phyloP scores from a whole-genome alignment of 1,140 invertebrate genomes.

The Lycorma delicatula region DNA sequence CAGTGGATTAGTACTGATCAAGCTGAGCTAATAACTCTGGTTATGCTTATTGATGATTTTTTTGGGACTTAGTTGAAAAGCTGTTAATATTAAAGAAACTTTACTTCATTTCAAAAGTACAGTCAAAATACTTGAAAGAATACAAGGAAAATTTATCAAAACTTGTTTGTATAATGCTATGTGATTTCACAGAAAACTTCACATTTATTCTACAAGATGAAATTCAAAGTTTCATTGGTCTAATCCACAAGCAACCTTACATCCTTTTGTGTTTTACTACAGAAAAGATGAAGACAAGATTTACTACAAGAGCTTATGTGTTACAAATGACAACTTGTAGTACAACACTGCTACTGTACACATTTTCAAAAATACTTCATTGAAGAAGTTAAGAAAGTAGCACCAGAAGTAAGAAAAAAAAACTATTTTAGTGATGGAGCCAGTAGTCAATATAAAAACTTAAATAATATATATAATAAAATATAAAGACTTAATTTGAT shows the following conservation, averaged over 20 bases:
- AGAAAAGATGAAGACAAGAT: background rate
- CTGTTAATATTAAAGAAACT: slow-evolving; percentile 10
- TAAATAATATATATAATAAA: slow-evolving; percentile 13
- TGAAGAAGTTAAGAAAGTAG: slow-evolving; percentile 9
- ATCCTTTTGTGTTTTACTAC: slow-evolving; percentile 23
- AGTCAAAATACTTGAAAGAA: slow-evolving; percentile 21
- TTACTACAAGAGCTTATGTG: slow-evolving; percentile 9
- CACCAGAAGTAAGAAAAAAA: background rate
- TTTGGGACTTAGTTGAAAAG: background rate
- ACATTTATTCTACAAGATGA: slow-evolving; percentile 31
- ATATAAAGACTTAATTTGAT: slow-evolving; percentile 23
- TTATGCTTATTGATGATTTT: slow-evolving; percentile 4
- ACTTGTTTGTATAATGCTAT: slow-evolving; percentile 22
- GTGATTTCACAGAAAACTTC: slow-evolving; percentile 35
- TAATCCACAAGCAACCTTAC: slow-evolving; percentile 24
- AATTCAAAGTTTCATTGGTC: slow-evolving; percentile 30
- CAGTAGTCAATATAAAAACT: slow-evolving; percentile 16
- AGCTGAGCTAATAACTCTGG: slow-evolving; percentile 9
- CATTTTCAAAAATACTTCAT: slow-evolving; percentile 18
- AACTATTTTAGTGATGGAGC: slow-evolving; percentile 12
- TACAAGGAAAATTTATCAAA: slow-evolving; percentile 21
- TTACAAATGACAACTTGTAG: slow-evolving; percentile 19
- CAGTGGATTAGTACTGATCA: slow-evolving; percentile 16
- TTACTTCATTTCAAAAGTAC: slow-evolving; percentile 26
- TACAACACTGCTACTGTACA: slow-evolving; percentile 18